Evolutionary conservation across 2,113 vertebrate genomes (phyloP), one percentile per base, ranked within the genome.

Genomic region (Bufo bufo): DNA sequence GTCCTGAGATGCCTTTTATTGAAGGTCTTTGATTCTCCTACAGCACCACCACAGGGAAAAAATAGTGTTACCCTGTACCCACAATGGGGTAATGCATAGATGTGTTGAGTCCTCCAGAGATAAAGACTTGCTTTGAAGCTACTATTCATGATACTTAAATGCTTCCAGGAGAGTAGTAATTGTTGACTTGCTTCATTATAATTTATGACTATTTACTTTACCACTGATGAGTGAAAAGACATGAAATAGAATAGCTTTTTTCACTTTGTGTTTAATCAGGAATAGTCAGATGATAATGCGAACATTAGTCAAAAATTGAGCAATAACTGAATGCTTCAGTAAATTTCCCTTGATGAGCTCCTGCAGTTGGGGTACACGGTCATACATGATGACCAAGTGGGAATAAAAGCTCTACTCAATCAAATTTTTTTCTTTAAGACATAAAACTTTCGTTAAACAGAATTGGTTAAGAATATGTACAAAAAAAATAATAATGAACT

Each of bases 401-500:
- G 65, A 86, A 52, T 65, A 47, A 59, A 85, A 75, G 17, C 0
- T 20, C 16, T 20, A 75, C 45, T 54, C 8, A 84, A 54, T 52
- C 14, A 11, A 54, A 69, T 23, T 11, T 23, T 45, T 54, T 56
- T 16, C 72, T 45, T 9, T 16, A 43, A 54, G 20, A 54, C 82
- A 10, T 2, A 72, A 9, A 33, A 45, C 49, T 71, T 69, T 61
- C 5, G 11, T 52, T 16, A 1, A 50, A 19, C 45, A 19, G 9
- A 47, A 69, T 45, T 69, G 20, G 47, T 66, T 63, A 65, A 13
- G 17, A 77, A 11, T 0, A 3, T 77, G 16, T 77, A 50, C 10
- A 56, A 81, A 11, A 19, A 61, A 56, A 71, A 87, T 33, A 33
- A 33, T n/a, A 83, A 77, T 75, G 8, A 56, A 63, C 63, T 52